phyloP scores from a whole-genome alignment of 2,113 vertebrate species.

The Hypomesus transpacificus region DNA sequence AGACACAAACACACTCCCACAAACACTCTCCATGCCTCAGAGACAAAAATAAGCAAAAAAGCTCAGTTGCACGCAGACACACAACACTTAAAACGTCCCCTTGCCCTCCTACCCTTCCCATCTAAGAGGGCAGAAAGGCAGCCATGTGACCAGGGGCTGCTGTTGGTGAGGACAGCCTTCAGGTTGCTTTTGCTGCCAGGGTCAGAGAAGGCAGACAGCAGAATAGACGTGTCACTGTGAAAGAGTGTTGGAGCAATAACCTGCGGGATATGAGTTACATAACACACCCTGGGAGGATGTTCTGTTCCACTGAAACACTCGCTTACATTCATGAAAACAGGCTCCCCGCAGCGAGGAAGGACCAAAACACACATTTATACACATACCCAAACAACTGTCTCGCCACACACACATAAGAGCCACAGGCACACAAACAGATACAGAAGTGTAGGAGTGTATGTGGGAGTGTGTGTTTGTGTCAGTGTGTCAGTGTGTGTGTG shows the following conservation, averaged over 20 bases:
- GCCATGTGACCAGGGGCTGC: no score
- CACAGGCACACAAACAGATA: no score
- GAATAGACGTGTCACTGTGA: background rate
- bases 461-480: no score
- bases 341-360: no score
- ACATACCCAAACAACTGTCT: no score
- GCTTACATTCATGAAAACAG: background rate
- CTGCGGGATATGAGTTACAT: slow-evolving; percentile 1
- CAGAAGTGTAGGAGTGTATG: no score
- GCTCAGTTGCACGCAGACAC: background rate
- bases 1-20: background rate
- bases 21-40: background rate
- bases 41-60: background rate
- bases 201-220: background rate
- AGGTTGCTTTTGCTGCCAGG: background rate
- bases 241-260: background rate
- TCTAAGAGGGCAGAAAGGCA: no score
- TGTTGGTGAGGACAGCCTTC: no score
- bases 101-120: background rate
- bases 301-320: background rate
- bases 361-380: no score
- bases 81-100: background rate
- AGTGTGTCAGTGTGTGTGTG: background rate
- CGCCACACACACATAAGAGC: no score
- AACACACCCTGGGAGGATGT: background rate